Base-by-base conservation (phyloP, 2,797 vertebrate genomes). In the Pogonophryne albipinna region DNA sequence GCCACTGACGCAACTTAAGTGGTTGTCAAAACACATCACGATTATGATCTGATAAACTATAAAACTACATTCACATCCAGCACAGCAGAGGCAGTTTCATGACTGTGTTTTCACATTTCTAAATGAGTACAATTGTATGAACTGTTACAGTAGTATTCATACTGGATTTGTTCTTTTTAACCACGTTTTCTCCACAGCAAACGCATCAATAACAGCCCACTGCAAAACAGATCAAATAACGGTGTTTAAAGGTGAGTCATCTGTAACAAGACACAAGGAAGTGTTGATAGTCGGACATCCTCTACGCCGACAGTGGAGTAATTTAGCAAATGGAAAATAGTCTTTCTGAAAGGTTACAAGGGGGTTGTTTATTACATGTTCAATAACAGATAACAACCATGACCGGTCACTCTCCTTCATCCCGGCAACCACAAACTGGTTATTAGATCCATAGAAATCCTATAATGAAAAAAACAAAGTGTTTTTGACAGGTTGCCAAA, bases 21-120 rank as follows among this genome's bases (percentile, higher is more conserved):
- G 68, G 41, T n/a, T 82, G 83, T 89, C 87, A 80, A 85, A 81
- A 83, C 68, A 63, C 66, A 84, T 91, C 63, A 85, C 67, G 73
- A 82, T 83, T 78, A 87, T 17, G 56, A 83, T 64, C 51, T 66
- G 70, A 84, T 79, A 80, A 72, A 70, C 45, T 70, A 58, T 70
- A 71, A 87, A 85, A 74, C 46, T 76, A 19, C 74, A 68, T 61
- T 70, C 38, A 65, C 46, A 44, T 64, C 19, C 41, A 64, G 56
- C 31, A 65, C 51, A 80, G 61, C 59, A 53, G 47, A 71, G n/a
- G 8, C 46, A 17, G 52, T 20, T 47, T 38, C 8, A 13, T 10
- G 3, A 44, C 11, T 42, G 23, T 8, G 4, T 20, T 66, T 80
- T 75, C 50, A 64, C n/a, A 63, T 59, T 68, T 70, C 41, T 10